Evolutionary conservation across 2,888 invertebrate species (phyloP), one percentile per base, ranked within the genome.

Genomic region (Rhagonycha lutea): DNA sequence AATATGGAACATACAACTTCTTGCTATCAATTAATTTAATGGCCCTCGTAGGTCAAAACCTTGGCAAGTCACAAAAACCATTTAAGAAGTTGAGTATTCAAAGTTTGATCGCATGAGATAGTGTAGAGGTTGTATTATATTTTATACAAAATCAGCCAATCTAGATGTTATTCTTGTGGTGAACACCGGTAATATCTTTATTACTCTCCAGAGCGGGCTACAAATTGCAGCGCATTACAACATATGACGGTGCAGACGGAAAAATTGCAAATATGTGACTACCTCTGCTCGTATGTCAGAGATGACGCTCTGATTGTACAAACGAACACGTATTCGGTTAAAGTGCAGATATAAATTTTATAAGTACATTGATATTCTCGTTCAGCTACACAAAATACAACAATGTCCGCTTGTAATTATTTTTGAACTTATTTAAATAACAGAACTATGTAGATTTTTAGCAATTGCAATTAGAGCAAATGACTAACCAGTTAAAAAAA

Each of bases 261-360:
- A 85, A 85, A 85, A 85, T 85, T 82, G 84, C 84, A 82, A 84
- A 85, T 85, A 85, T 85, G 85, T 85, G 85, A 82, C 82, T 80
- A 77, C 81, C 78, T 79, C 76, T 69, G 75, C 79, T 82, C 83
- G 83, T 84, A 83, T 82, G 82, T 84, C 83, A 84, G 76, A 72
- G 83, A 82, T 82, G 81, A 80, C 79, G 81, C 74, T 75, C 79
- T 82, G 83, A 83, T 84, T 83, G 83, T 82, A 81, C 81, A 81
- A 80, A 78, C 76, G 82, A 82, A 81, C 83, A 83, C 83, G 83
- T 83, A 83, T 81, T 76, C 77, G 81, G 80, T 78, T 79, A 79
- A 83, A 82, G 82, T 79, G 82, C 80, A 82, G 79, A 80, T 81
- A 81, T 82, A 82, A 82, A 79, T 82, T 81, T 83, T 82, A 82